phyloP scores from a whole-genome alignment of 2,113 vertebrate genomes.

The Varanus salvator region DNA sequence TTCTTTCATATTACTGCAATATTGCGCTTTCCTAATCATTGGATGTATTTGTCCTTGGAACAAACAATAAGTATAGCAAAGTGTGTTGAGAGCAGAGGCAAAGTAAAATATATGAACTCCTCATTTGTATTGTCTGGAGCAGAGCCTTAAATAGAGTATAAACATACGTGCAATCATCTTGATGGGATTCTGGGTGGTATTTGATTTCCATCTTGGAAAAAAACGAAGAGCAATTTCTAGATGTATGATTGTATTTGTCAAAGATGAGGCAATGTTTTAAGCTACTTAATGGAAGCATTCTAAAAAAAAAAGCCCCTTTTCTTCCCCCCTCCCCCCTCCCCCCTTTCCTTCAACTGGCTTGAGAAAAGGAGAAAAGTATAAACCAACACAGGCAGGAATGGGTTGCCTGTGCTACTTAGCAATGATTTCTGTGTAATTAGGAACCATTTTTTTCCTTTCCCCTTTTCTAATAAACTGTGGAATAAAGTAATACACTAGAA shows the following conservation, averaged over 20 bases:
- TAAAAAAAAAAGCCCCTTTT: slow-evolving; percentile 65
- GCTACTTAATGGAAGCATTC: slow-evolving; percentile 69
- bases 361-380: slow-evolving; percentile 74
- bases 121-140: slow-evolving; percentile 65
- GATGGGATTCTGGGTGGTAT: slow-evolving; percentile 54
- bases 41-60: slow-evolving; percentile 49
- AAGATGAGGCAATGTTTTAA: slow-evolving; percentile 65
- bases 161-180: slow-evolving; percentile 50
- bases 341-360: slow-evolving; percentile 51
- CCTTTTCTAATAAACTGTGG: no score
- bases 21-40: slow-evolving; percentile 29
- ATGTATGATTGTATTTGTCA: slow-evolving; percentile 58
- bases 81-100: slow-evolving; percentile 30
- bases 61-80: slow-evolving; percentile 3
- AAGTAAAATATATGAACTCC: slow-evolving; percentile 43
- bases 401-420: slow-evolving; percentile 64
- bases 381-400: slow-evolving; percentile 71
- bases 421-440: slow-evolving; percentile 68
- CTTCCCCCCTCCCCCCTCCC: slow-evolving; percentile 69
- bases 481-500: slow-evolving; percentile 36
- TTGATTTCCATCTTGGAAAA: slow-evolving; percentile 62
- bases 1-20: slow-evolving; percentile 29
- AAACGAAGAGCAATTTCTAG: slow-evolving; percentile 73
- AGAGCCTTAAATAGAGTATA: slow-evolving; percentile 56
- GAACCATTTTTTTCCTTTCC: no score